phyloP scores from a whole-genome alignment of 2,888 invertebrate genomes.

The Macroteleia sp. region DNA sequence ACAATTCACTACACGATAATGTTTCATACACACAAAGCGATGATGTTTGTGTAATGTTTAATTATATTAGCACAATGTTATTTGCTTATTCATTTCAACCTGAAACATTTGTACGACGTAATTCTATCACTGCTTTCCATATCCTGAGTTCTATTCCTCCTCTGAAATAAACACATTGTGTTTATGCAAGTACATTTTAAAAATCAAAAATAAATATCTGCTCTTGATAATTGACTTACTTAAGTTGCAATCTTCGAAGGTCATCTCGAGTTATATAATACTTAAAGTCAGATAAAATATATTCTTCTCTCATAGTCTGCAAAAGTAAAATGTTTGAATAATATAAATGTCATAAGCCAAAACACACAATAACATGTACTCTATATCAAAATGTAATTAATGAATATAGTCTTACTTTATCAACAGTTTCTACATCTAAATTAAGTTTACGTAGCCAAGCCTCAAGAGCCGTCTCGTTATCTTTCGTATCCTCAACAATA shows the following conservation, averaged over 20 bases:
- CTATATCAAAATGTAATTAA: no score
- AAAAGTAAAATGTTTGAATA: conserved; percentile 47
- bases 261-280: conserved; percentile 92
- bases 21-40: no score
- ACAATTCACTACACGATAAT: no score
- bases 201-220: no score
- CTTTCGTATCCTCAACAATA: conserved; percentile 70
- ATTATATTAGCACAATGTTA: no score
- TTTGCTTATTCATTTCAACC: conserved; percentile 2
- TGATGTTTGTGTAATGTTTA: no score
- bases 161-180: conserved; percentile 85
- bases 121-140: conserved; percentile 91
- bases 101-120: conserved; percentile 73
- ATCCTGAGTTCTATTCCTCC: conserved; percentile 93
- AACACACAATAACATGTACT: no score
- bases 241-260: conserved; percentile 90
- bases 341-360: no score
- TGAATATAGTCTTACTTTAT: no score
- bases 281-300: conserved; percentile 91
- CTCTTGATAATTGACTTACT: no score
- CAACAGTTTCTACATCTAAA: conserved; percentile 88
- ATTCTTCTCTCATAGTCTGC: conserved; percentile 89
- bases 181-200: no score
- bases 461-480: conserved; percentile 86
- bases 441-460: conserved; percentile 90